Conservation (phyloP, 2,113 vertebrate genomes). For the Ctenodactylus gundi region DNA sequence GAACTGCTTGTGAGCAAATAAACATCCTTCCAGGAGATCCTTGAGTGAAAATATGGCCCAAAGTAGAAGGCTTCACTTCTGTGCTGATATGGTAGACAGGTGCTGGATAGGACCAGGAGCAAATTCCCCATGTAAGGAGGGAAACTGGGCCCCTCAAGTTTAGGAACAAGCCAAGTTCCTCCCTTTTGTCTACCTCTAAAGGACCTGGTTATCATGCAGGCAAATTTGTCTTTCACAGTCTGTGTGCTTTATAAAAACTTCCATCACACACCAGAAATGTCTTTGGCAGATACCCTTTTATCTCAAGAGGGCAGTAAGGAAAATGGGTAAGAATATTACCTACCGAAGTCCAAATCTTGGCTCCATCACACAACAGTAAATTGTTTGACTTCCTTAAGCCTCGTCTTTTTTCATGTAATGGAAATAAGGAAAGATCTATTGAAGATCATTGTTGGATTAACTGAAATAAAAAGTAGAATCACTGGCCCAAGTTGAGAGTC, state of each 20-base stretch:
- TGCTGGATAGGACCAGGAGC: background rate
- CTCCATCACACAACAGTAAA: background rate
- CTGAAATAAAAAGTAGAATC: background rate
- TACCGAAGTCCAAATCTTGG: background rate
- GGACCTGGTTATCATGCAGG: background rate
- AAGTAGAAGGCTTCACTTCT: background rate
- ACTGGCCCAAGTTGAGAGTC: background rate
- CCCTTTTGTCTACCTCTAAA: background rate
- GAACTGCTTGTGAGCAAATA: background rate
- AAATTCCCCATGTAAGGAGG: background rate
- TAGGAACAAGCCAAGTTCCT: background rate
- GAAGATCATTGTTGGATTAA: background rate
- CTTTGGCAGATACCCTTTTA: background rate
- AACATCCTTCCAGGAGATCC: background rate
- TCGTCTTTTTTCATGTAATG: background rate
- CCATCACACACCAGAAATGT: background rate
- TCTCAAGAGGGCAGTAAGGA: background rate
- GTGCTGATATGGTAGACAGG: background rate
- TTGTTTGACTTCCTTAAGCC: background rate
- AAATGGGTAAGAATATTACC: background rate
- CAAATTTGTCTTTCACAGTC: background rate
- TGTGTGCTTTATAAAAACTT: background rate
- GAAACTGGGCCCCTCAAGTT: background rate
- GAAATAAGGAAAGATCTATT: constrained; percentile 15
- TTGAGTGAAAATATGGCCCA: background rate